phyloP scores from a whole-genome alignment of 2,888 invertebrate genomes.

The Melieria picta region DNA sequence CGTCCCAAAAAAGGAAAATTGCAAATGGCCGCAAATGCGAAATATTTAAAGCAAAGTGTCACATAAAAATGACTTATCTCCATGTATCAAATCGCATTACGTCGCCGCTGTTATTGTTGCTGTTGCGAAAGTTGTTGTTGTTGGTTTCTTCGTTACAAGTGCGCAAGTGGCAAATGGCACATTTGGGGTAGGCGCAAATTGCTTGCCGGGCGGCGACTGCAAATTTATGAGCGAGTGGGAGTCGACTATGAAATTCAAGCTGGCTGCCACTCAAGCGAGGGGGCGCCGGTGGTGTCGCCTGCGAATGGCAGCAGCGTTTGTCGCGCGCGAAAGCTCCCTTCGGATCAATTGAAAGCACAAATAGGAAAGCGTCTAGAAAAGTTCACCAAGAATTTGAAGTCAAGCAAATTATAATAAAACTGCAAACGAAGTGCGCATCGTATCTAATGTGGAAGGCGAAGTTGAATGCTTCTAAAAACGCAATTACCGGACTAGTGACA shows the following conservation, averaged over 20 bases:
- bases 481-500: too few relatives aligned
- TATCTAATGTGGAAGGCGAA: too few relatives aligned
- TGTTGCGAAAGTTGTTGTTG: constrained; percentile 10
- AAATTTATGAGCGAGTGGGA: constrained; percentile 6
- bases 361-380: too few relatives aligned
- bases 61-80: constrained; percentile 65
- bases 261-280: not conserved
- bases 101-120: constrained; percentile 23
- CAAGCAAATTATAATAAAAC: too few relatives aligned
- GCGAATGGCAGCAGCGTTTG: not conserved
- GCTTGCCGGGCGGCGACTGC: not conserved
- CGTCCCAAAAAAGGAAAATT: constrained; percentile 32
- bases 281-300: not conserved
- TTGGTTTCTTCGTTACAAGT: constrained; percentile 7
- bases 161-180: constrained; percentile 19
- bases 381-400: too few relatives aligned
- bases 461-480: too few relatives aligned
- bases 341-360: constrained; percentile 1
- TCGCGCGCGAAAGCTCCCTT: constrained; percentile 1
- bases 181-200: constrained; percentile 19
- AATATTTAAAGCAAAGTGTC: constrained; percentile 59
- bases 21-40: constrained; percentile 57
- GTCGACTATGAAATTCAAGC: not conserved
- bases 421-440: too few relatives aligned
- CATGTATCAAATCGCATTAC: constrained; percentile 55